Base-by-base conservation (phyloP, 2,113 vertebrate species). In the Corynorhinus townsendii region DNA sequence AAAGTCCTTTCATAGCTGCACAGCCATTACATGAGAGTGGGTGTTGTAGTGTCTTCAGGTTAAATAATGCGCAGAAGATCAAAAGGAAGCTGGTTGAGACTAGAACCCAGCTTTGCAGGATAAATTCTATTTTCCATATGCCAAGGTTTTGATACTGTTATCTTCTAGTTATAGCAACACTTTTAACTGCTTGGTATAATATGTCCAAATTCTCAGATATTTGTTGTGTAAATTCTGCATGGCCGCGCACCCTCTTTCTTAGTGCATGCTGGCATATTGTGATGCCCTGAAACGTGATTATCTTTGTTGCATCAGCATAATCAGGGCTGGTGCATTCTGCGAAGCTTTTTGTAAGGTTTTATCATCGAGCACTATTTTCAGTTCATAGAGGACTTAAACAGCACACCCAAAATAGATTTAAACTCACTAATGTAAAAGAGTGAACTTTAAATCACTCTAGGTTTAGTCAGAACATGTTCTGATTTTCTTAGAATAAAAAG, bases 321-420 rank as follows among this genome's bases (percentile, higher is more conserved):
- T 66, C 54, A 40, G 68, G 85, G 77, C 43, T 69, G 88, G 85
- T 45, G 85, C 90, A 30, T 93, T 90, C 88, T 94, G 88, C 16
- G 3, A 68, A 47, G 92, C 82, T 93, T 93, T 93, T 80, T 89
- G 87, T 87, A 71, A 87, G 92, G 30, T 87, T 93, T 96, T 82
- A 77, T 86, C 93, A 96, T 62, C 45, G n/a, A 49, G 90, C 69
- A 88, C 93, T 91, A 81, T 95, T 94, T 97, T 96, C 92, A 71
- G 82, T 92, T 94, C 90, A 96, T 94, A 83, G 91, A 97, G 38
- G 89, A 80, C 92, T 96, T 86, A 62, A 73, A 79, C 71, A 84
- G 73, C 52, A 56, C 40, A 90, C 77, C 92, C 90, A 75, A 95
- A 96, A 94, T 89, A 97, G 92, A 96, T 85, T 82, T 87, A 35